Base-by-base conservation (phyloP, 1,140 invertebrate species). In the Telenomus remus region DNA sequence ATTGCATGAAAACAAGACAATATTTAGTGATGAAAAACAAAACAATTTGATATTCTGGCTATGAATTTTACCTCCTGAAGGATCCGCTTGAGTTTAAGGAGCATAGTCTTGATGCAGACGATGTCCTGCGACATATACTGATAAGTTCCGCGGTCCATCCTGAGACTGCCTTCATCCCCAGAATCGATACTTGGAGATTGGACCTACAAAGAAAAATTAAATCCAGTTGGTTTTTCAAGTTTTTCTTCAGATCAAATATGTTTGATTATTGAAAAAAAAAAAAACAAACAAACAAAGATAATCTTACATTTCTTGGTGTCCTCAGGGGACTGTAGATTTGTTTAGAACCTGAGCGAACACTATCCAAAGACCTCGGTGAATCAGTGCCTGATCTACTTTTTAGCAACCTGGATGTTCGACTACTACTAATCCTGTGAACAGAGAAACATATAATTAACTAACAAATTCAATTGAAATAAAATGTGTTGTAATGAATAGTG, bases 71-170 rank as follows among this genome's bases (percentile, higher is more conserved):
- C 93, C 90, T 94, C 93, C 89, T 94, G 93, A 86, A 95, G 89
- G 74, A 94, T 91, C 79, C 92, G 89, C 85, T 93, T 93, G 9
- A 95, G 89, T 84, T 93, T 92, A 68, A 94, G 85, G 56, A 95
- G 89, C 90, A 94, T 91, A 15, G 93, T 94, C 88, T 95, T 95
- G 66, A 95, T 92, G 72, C 91, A 91, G 79, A 93, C 92, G 65
- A 95, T 91, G 82, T 95, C 94, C 85, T 94, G 93, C 78, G 91
- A 91, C 84, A 94, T 91, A 49, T 91, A 89, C 55, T 92, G 91
- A 61, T 93, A 93, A 27, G 91, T 91, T 10, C 90, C 90, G 55
- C 89, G 85, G 74, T 93, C 92, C 37, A 93, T 75, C 54, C 88
- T 88, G 4, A 91, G 81, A 56, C 85, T 87, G 6, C 83, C 84